These are phyloP conservation scores for Xanthorhoe spadicearia DNA, from an alignment of 2,888 invertebrate species.

Conservation along the genomic window DNA sequence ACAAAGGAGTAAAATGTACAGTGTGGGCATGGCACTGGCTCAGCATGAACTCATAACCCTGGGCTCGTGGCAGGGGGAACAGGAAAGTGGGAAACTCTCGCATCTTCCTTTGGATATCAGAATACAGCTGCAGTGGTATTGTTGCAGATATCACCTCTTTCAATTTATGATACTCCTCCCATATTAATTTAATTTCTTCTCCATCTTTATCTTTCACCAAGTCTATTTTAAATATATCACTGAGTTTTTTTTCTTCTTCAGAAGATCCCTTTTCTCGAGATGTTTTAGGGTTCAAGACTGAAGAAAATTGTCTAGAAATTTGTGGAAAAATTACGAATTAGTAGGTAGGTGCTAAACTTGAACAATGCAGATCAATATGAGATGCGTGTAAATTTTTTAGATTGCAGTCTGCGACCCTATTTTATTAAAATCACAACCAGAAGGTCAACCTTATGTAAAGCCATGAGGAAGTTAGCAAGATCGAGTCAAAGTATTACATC, in stretches of 20 bases:
- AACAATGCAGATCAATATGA: neutral
- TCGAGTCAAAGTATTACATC: neutral
- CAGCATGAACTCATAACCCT: slow-evolving; percentile 95
- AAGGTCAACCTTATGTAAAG: no score
- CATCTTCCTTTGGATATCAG: slow-evolving; percentile 84
- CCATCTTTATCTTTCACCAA: slow-evolving; percentile 88
- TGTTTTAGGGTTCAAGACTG: slow-evolving; percentile 87
- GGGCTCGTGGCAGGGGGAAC: slow-evolving; percentile 91
- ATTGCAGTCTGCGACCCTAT: no score
- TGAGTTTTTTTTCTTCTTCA: slow-evolving; percentile 80
- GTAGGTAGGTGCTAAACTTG: neutral
- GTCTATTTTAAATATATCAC: slow-evolving; percentile 91
- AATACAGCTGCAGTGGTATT: slow-evolving; percentile 86
- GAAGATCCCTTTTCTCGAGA: slow-evolving; percentile 51
- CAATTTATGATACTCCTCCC: slow-evolving; percentile 91
- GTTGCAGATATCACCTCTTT: slow-evolving; percentile 91
- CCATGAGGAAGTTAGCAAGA: neutral
- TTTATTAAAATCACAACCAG: no score
- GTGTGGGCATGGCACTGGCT: slow-evolving; percentile 89
- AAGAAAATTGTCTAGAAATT: slow-evolving; percentile 85
- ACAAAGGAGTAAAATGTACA: slow-evolving; percentile 93
- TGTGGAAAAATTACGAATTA: neutral
- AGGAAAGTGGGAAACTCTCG: slow-evolving; percentile 88
- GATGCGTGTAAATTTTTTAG: no score
- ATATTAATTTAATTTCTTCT: slow-evolving; percentile 90